Percentiles rank a stretch among this genome's conserved stretches.
phyloP scores from a whole-genome alignment of 1,140 invertebrate species.

The Asbolus verrucosus region DNA sequence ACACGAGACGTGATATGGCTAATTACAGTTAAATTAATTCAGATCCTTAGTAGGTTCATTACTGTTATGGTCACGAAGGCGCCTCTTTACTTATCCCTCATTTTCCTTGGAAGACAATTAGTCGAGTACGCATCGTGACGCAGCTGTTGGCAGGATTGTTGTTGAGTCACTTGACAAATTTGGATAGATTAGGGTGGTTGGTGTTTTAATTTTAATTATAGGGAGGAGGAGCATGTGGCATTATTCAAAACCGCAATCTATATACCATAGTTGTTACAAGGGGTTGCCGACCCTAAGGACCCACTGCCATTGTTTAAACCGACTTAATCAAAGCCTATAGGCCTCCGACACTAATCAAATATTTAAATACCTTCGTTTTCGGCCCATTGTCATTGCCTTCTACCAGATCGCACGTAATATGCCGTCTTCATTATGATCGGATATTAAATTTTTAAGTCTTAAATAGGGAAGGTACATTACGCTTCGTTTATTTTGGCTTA shows the following conservation, averaged over 20 bases:
- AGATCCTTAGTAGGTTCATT: constrained; percentile 36
- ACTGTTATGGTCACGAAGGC: constrained; percentile 28
- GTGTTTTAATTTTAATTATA: constrained; percentile 36
- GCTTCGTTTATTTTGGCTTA: constrained; percentile 25
- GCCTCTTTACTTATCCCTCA: constrained; percentile 14
- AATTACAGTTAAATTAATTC: constrained; percentile 41
- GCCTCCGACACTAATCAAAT: constrained; percentile 32
- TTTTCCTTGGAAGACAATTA: constrained; percentile 27
- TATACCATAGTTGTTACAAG: constrained; percentile 34
- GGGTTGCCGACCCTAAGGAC: constrained; percentile 15
- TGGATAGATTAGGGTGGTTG: constrained; percentile 20
- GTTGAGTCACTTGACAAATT: constrained; percentile 40
- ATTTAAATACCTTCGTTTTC: constrained; percentile 26
- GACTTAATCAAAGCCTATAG: constrained; percentile 26
- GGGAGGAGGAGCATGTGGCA: neutral
- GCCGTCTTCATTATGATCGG: constrained; percentile 31
- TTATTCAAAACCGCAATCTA: constrained; percentile 33
- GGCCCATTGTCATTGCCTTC: constrained; percentile 14
- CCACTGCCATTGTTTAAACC: constrained; percentile 11
- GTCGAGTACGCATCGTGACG: constrained; percentile 20
- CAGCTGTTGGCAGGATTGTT: constrained; percentile 14
- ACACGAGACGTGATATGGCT: constrained; percentile 33
- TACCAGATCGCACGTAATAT: constrained; percentile 22
- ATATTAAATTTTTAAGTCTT: constrained; percentile 31
- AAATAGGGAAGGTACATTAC: constrained; percentile 12